Conservation (phyloP, 37 sponge, comb jelly and placozoan genomes). For the Spongilla lacustris region DNA sequence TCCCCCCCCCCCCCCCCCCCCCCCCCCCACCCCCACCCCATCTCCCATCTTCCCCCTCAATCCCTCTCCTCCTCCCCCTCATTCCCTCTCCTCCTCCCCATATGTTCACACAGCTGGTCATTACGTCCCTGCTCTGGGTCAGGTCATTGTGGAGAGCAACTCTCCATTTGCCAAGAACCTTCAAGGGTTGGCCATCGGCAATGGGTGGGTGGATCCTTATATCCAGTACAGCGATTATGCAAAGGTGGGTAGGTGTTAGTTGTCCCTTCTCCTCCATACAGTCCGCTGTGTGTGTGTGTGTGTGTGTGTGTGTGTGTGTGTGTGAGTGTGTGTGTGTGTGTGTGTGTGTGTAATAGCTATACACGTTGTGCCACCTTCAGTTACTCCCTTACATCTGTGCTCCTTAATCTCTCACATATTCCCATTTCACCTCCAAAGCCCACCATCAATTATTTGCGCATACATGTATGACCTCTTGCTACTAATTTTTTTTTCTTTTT, state of each 20-base stretch:
- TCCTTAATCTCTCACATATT: too few relatives aligned
- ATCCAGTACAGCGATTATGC: conserved; percentile 77
- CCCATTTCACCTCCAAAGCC: not conserved
- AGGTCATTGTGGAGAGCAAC: conserved; percentile 79
- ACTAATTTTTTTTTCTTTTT: not conserved
- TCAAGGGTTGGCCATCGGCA: conserved; percentile 88
- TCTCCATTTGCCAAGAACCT: conserved; percentile 80
- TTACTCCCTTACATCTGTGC: too few relatives aligned
- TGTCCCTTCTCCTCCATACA: too few relatives aligned
- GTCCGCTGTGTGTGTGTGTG: not conserved
- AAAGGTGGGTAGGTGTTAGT: conserved; percentile 22
- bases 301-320: conserved; percentile 45
- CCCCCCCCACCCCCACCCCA: too few relatives aligned
- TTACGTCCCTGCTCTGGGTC: conserved; percentile 87
- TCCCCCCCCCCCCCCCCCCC: too few relatives aligned
- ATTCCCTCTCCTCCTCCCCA: too few relatives aligned
- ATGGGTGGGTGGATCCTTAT: conserved; percentile 93
- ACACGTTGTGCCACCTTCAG: too few relatives aligned
- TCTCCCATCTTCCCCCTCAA: too few relatives aligned
- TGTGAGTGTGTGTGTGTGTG: conserved; percentile 35
- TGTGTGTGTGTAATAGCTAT: not conserved
- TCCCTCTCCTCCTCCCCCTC: too few relatives aligned
- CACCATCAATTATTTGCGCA: too few relatives aligned
- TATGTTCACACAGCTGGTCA: conserved; percentile 87
- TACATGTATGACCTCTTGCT: not conserved